These are phyloP conservation scores for Therioaphis trifolii DNA, from an alignment of 2,888 invertebrate species.

Conservation along the genomic window DNA sequence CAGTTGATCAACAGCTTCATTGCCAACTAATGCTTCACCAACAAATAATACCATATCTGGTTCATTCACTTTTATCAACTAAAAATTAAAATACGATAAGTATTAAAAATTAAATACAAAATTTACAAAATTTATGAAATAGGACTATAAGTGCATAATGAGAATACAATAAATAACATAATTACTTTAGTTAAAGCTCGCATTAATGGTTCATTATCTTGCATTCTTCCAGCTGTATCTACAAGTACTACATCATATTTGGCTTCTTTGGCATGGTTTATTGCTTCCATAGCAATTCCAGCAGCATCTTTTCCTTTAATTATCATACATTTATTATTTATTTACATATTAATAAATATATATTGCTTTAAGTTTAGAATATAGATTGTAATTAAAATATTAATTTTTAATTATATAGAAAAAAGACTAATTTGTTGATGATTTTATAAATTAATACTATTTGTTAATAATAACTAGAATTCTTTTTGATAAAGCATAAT, in stretches of 20 bases:
- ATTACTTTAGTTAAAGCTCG: constrained; percentile 88
- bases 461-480: no score
- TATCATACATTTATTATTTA: background rate
- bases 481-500: no score
- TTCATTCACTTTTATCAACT: constrained; percentile 94
- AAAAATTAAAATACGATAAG: constrained; percentile 64
- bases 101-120: background rate
- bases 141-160: no score
- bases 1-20: constrained; percentile 99
- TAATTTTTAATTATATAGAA: no score
- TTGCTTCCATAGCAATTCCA: constrained; percentile 97
- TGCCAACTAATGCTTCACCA: constrained; percentile 99
- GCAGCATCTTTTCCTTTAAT: constrained; percentile 92
- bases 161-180: constrained; percentile 13
- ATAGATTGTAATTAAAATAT: no score
- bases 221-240: constrained; percentile 99
- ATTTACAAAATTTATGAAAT: background rate
- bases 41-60: constrained; percentile 99
- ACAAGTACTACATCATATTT: constrained; percentile 92
- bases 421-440: no score
- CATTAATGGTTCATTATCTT: constrained; percentile 99
- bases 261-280: constrained; percentile 85
- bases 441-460: no score
- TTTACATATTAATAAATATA: no score
- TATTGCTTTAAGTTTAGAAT: no score